A percentile compares a stretch with the other conserved stretches of the same genome.
These are phyloP conservation scores for Elephas maximus DNA, from an alignment of 2,113 vertebrate genomes.

Conservation along the genomic window DNA sequence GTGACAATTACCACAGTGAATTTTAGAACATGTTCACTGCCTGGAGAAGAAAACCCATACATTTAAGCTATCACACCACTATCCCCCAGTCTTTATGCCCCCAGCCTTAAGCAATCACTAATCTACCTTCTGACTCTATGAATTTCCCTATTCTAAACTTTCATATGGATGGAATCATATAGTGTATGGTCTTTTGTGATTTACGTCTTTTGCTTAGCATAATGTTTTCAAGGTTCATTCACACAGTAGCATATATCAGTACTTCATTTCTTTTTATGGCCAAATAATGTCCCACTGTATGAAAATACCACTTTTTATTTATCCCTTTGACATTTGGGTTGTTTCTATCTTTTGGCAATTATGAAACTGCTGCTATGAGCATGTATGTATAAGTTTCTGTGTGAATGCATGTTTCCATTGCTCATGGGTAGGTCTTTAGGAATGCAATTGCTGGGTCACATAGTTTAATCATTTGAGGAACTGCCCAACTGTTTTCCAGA, in stretches of 20 bases:
- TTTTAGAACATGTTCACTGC: not conserved
- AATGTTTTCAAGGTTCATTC: not conserved
- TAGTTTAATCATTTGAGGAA: too few relatives aligned
- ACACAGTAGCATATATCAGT: too few relatives aligned
- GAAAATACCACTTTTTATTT: too few relatives aligned
- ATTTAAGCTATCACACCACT: fast-evolving
- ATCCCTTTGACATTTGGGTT: too few relatives aligned
- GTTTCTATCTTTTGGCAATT: too few relatives aligned
- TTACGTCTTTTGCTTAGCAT: not conserved
- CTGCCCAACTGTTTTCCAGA: too few relatives aligned
- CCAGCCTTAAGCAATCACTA: fast-evolving
- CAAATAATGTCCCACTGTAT: fast-evolving
- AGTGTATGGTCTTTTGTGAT: fast-evolving
- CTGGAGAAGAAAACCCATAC: not conserved
- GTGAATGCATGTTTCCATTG: too few relatives aligned
- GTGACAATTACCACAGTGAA: too few relatives aligned
- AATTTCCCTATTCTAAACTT: not conserved
- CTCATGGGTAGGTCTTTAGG: not conserved
- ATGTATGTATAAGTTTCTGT: too few relatives aligned
- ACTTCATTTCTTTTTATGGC: not conserved
- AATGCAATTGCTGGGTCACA: too few relatives aligned
- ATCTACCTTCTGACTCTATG: fast-evolving
- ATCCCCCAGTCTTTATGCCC: fast-evolving
- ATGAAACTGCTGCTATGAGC: too few relatives aligned
- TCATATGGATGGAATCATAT: fast-evolving